phyloP scores from a whole-genome alignment of 2,113 vertebrate species.

The Neogale vison region DNA sequence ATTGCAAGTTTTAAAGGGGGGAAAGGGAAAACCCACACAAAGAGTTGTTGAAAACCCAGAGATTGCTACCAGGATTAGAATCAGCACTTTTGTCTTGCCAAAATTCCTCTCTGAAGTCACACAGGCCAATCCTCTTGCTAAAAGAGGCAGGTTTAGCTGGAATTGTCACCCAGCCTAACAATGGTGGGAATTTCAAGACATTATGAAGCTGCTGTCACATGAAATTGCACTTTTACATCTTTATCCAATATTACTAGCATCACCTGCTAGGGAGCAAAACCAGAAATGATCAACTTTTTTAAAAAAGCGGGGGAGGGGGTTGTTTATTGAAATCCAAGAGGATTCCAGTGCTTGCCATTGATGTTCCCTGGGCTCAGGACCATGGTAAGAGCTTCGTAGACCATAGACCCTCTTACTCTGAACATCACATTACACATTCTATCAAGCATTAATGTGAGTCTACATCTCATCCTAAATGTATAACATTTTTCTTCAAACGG shows the following conservation, averaged over 20 bases:
- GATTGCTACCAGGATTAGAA: constrained; percentile 64
- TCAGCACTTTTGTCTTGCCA: constrained; percentile 57
- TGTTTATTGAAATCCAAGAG: not conserved
- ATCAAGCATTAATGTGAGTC: not conserved
- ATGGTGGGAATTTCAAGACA: constrained; percentile 7
- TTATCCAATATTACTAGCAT: not conserved
- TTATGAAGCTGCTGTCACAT: not conserved
- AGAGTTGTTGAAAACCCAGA: constrained; percentile 47
- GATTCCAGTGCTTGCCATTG: not conserved
- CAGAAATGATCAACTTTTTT: not conserved
- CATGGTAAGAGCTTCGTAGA: not conserved
- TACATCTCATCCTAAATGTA: not conserved
- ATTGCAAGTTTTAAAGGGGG: constrained; percentile 72
- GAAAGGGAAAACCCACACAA: constrained; percentile 68
- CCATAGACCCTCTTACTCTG: not conserved
- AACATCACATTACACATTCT: not conserved
- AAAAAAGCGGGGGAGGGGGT: not conserved
- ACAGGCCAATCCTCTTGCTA: constrained; percentile 22
- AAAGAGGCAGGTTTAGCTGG: not conserved
- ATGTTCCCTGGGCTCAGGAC: not conserved
- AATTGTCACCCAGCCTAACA: not conserved
- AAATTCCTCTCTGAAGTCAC: constrained; percentile 48
- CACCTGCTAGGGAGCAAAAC: constrained; percentile 9
- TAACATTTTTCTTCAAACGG: not conserved
- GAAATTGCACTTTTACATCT: constrained; percentile 12